Evolutionary conservation across 2,113 vertebrate species (phyloP).

Genomic region (Nothoprocta pentlandii): DNA sequence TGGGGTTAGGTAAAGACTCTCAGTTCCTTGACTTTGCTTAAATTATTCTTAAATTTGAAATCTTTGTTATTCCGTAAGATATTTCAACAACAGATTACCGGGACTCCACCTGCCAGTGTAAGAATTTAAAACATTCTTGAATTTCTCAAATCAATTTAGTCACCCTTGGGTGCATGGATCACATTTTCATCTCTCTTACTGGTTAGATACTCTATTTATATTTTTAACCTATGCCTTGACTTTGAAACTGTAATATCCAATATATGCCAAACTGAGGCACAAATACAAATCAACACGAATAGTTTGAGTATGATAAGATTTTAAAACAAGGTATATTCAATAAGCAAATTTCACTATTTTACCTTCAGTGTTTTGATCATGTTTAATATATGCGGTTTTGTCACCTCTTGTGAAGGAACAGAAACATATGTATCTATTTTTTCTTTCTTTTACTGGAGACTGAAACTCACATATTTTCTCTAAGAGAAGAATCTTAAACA

Average conservation of each 20-base stretch:
- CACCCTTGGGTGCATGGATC: fast-evolving
- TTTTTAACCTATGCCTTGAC: background rate
- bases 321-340: background rate
- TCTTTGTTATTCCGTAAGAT: background rate
- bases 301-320: background rate
- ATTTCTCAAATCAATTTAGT: background rate
- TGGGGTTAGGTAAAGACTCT: background rate
- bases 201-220: background rate
- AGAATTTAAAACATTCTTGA: background rate
- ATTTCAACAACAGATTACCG: background rate
- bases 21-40: background rate
- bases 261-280: background rate
- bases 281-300: background rate
- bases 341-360: background rate
- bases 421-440: background rate
- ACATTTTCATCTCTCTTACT: background rate
- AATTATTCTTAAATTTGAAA: background rate
- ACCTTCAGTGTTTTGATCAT: background rate
- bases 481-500: background rate
- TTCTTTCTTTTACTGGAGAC: background rate
- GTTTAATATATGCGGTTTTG: background rate
- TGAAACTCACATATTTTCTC: background rate
- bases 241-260: background rate
- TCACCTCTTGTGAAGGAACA: background rate
- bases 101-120: background rate